Conservation (phyloP, 1,140 invertebrate species). For the Brevipalpus yothersi region DNA sequence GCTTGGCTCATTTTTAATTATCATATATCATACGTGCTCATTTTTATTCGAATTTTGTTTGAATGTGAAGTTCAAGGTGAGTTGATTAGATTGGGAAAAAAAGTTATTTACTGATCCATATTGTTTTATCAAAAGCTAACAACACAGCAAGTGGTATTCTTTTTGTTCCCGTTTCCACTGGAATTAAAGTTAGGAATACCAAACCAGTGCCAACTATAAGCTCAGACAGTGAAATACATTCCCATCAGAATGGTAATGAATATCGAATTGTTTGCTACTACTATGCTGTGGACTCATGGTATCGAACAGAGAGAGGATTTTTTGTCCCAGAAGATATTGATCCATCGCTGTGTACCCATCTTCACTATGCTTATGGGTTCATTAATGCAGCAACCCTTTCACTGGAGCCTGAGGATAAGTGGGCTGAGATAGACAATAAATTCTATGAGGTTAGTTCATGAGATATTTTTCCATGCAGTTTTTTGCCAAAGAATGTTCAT, state of each 20-base stretch:
- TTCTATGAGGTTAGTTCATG: constrained; percentile 76
- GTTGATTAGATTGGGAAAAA: too few relatives aligned
- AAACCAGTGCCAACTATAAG: too few relatives aligned
- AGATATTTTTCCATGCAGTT: constrained; percentile 75
- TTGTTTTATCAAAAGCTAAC: too few relatives aligned
- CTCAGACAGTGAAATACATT: too few relatives aligned
- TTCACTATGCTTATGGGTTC: constrained; percentile 79
- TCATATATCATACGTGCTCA: too few relatives aligned
- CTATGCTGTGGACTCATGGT: not conserved
- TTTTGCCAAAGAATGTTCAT: not conserved
- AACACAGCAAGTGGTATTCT: too few relatives aligned
- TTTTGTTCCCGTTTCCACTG: too few relatives aligned
- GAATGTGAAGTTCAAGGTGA: too few relatives aligned
- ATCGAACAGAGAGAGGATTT: not conserved
- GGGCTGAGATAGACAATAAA: constrained; percentile 70
- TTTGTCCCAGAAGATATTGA: constrained; percentile 65
- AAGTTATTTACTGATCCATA: too few relatives aligned
- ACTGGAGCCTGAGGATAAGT: constrained; percentile 43
- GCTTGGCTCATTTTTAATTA: too few relatives aligned
- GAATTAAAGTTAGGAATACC: too few relatives aligned
- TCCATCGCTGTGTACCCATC: constrained; percentile 75
- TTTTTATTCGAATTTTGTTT: too few relatives aligned
- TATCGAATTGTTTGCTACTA: not conserved
- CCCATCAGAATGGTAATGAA: not conserved
- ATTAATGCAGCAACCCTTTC: constrained; percentile 36